A percentile compares a stretch with the other conserved stretches of the same genome.
These are phyloP conservation scores for Thera britannica DNA, from an alignment of 2,888 invertebrate genomes.

Conservation along the genomic window DNA sequence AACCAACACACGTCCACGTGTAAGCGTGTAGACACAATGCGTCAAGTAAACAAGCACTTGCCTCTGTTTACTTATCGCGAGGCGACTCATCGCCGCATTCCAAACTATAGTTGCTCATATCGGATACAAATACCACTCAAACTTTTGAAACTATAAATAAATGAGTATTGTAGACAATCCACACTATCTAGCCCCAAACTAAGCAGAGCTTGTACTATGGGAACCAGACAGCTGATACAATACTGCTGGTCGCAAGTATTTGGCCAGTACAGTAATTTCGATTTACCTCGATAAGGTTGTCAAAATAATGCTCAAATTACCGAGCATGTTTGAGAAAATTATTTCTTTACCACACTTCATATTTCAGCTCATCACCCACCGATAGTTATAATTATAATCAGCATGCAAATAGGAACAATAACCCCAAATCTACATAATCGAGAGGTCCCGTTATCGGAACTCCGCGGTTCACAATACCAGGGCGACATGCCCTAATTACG, in stretches of 20 bases:
- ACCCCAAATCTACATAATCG: constrained; percentile 15
- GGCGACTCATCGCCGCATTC: constrained; percentile 18
- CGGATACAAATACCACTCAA: not conserved
- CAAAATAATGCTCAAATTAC: no score
- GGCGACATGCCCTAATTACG: constrained; percentile 29
- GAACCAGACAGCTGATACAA: no score
- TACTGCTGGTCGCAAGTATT: no score
- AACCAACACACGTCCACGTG: constrained; percentile 20
- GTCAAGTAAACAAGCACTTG: constrained; percentile 30
- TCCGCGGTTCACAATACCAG: constrained; percentile 23
- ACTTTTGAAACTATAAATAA: not conserved
- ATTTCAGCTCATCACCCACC: not conserved
- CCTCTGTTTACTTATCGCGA: constrained; percentile 27
- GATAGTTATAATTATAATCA: not conserved
- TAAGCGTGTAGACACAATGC: constrained; percentile 15
- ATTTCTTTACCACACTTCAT: no score
- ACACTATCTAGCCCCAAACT: no score
- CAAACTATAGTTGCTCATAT: constrained; percentile 8
- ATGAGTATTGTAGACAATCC: no score
- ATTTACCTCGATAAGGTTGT: no score
- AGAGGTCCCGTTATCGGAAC: constrained; percentile 30
- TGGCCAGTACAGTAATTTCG: no score
- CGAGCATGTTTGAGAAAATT: no score
- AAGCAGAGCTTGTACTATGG: no score
- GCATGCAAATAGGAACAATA: constrained; percentile 15